These are phyloP conservation scores for Gallinago undulata DNA, from an alignment of 2,113 vertebrate species.

Conservation along the genomic window DNA sequence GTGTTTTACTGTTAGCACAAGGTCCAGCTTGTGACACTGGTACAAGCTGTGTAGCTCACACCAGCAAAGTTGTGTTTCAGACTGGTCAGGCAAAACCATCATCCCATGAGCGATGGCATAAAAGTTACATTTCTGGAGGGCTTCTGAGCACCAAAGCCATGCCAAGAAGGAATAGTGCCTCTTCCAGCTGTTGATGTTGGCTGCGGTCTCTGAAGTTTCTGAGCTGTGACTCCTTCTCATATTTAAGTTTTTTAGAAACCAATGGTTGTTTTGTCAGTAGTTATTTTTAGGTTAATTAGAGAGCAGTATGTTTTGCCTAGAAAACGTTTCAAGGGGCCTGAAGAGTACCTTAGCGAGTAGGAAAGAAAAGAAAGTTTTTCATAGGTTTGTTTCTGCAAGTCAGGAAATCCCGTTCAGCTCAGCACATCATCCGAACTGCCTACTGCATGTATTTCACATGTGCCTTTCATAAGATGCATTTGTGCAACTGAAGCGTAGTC, in stretches of 20 bases:
- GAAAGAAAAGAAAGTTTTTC: not conserved
- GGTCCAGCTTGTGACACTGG: not conserved
- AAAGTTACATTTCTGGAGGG: not conserved
- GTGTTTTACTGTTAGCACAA: not conserved
- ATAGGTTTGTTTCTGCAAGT: not conserved
- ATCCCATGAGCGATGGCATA: fast-evolving
- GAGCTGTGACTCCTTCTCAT: not conserved
- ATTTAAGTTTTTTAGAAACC: not conserved
- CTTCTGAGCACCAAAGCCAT: not conserved
- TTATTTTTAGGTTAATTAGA: slow-evolving; percentile 14
- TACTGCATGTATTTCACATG: not conserved
- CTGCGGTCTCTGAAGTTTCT: not conserved
- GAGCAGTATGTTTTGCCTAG: not conserved
- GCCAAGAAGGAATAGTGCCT: not conserved
- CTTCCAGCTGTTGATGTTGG: not conserved
- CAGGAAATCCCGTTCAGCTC: not conserved
- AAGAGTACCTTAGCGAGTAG: not conserved
- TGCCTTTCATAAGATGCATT: not conserved
- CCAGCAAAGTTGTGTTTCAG: not conserved
- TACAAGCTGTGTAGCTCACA: not conserved
- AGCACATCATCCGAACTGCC: not conserved
- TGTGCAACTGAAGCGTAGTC: not conserved
- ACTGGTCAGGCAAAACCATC: not conserved
- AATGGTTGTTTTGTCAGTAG: not conserved
- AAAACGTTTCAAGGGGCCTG: not conserved